Percentiles rank a stretch among this genome's conserved stretches.
These are phyloP conservation scores for Lepidurus packardi DNA, from an alignment of 1,140 invertebrate genomes.

Conservation along the genomic window DNA sequence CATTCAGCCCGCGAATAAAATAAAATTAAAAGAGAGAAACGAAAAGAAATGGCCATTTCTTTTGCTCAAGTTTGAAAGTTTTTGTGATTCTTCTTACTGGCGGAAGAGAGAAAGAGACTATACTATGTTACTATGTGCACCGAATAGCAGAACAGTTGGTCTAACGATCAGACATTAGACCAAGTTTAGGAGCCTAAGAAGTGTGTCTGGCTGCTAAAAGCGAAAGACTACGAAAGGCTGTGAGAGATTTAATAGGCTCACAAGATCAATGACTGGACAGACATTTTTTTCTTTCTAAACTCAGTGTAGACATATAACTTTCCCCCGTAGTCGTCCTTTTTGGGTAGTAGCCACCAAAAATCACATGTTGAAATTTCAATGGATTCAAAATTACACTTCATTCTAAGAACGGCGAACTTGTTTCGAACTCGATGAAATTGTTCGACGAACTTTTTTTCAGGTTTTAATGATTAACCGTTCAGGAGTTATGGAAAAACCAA, in stretches of 20 bases:
- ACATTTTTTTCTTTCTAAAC: not conserved
- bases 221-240: not conserved
- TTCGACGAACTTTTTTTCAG: too few relatives aligned
- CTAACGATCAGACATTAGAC: not conserved
- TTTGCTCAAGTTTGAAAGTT: not conserved
- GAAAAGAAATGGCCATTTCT: too few relatives aligned
- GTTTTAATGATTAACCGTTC: too few relatives aligned
- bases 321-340: not conserved
- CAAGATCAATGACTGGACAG: not conserved
- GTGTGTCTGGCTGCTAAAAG: constrained; percentile 14
- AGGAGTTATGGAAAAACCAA: too few relatives aligned
- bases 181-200: constrained; percentile 1
- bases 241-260: not conserved
- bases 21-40: not conserved
- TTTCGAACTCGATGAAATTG: too few relatives aligned
- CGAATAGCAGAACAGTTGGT: not conserved
- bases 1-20: not conserved
- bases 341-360: not conserved
- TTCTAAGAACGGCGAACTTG: too few relatives aligned
- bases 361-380: too few relatives aligned
- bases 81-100: not conserved
- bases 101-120: not conserved
- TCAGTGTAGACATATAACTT: not conserved
- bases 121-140: not conserved
- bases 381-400: too few relatives aligned